Conservation (phyloP, 2,797 vertebrate species). For the Oreochromis grahami region DNA sequence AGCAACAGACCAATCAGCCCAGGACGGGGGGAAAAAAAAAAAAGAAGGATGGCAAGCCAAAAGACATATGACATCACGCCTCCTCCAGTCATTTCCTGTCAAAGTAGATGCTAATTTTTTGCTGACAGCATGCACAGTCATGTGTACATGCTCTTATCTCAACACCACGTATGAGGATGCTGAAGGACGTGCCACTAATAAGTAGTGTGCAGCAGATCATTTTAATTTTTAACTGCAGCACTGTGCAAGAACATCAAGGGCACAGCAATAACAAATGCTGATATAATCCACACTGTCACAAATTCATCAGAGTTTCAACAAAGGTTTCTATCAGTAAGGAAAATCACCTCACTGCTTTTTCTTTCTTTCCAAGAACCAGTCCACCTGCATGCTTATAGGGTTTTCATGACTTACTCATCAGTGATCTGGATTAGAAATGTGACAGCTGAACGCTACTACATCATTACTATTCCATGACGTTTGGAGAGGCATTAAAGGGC, state of each 20-base stretch:
- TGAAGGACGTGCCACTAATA: conserved; percentile 18
- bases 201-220: not conserved
- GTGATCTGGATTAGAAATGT: not conserved
- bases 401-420: not conserved
- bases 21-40: not conserved
- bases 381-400: not conserved
- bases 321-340: not conserved
- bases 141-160: not conserved
- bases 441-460: not conserved
- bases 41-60: not conserved
- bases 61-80: conserved; percentile 23
- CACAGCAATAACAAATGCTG: not conserved
- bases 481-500: not conserved
- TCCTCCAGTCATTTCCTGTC: conserved; percentile 30
- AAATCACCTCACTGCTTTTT: not conserved
- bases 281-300: not conserved
- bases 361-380: not conserved
- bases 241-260: not conserved
- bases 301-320: not conserved
- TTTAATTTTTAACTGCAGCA: not conserved
- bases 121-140: conserved; percentile 23
- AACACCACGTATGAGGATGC: not conserved
- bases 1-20: conserved; percentile 10
- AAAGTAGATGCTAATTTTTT: conserved; percentile 8
- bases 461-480: not conserved